A percentile compares a stretch with the other conserved stretches of the same genome.
phyloP scores from a whole-genome alignment of 2,888 invertebrate species.

The Clivina fossor region DNA sequence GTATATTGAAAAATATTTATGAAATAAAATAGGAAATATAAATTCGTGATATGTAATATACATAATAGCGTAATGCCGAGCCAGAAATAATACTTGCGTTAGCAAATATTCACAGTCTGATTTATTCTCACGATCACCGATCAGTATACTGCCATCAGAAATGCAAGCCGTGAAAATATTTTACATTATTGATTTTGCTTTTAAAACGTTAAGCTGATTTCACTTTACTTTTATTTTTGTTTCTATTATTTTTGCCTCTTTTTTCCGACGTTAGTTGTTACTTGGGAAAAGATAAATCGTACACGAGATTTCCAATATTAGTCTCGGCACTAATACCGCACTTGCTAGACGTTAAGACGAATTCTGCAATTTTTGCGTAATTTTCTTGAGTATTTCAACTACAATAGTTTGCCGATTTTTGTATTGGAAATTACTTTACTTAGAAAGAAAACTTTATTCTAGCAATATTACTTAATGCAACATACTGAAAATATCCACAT shows the following conservation, averaged over 20 bases:
- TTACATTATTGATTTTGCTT: slow-evolving; percentile 19
- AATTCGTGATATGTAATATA: too few species aligned
- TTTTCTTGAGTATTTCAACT: slow-evolving; percentile 6
- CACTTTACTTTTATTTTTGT: slow-evolving; percentile 14
- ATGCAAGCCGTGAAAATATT: slow-evolving; percentile 17
- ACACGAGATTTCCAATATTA: slow-evolving; percentile 14
- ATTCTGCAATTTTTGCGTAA: slow-evolving; percentile 14
- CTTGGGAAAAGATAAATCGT: too few species aligned
- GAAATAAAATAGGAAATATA: too few species aligned
- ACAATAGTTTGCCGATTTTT: slow-evolving; percentile 3
- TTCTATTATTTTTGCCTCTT: slow-evolving; percentile 13
- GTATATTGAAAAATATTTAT: too few species aligned
- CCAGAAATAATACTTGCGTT: too few species aligned
- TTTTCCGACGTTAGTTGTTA: slow-evolving; percentile 4
- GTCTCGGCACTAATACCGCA: not conserved
- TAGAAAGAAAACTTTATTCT: too few species aligned
- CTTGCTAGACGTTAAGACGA: slow-evolving; percentile 5
- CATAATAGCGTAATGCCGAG: too few species aligned
- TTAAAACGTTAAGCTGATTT: slow-evolving; percentile 9
- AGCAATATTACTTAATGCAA: too few species aligned
- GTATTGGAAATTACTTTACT: slow-evolving; percentile 10
- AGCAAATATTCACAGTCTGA: slow-evolving; percentile 13
- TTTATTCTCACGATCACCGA: not conserved
- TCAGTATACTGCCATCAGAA: slow-evolving; percentile 5
- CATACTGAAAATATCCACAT: too few species aligned